phyloP scores from a whole-genome alignment of 2,797 vertebrate species.

The Leptoclinus maculatus region DNA sequence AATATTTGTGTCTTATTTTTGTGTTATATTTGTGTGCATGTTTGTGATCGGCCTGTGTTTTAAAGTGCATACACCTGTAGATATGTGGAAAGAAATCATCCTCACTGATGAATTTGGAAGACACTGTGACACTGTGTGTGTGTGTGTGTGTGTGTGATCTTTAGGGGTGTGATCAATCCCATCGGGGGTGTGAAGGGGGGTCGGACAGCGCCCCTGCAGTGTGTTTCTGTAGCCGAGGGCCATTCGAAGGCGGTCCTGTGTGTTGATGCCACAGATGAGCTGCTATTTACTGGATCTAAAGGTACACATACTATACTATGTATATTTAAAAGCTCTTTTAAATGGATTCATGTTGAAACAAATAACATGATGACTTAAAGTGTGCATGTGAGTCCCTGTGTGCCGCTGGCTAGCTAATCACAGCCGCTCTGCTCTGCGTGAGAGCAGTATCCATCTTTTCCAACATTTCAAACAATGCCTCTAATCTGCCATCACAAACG shows the following conservation, averaged over 20 bases:
- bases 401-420: not conserved
- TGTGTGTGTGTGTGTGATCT: constrained; percentile 47
- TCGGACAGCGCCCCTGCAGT: constrained; percentile 94
- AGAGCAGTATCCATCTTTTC: not conserved
- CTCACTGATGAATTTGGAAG: constrained; percentile 1
- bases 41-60: constrained; percentile 31
- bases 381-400: not conserved
- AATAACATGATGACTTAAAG: not conserved
- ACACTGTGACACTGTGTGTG: constrained; percentile 37
- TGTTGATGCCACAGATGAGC: constrained; percentile 95
- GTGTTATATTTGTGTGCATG: constrained; percentile 47
- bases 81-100: not conserved
- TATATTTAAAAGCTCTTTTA: not conserved
- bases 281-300: constrained; percentile 98
- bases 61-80: constrained; percentile 1
- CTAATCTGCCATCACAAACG: not conserved
- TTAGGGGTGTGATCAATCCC: constrained; percentile 94
- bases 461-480: not conserved
- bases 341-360: not conserved
- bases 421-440: no score
- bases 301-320: constrained; percentile 76
- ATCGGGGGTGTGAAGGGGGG: constrained; percentile 92
- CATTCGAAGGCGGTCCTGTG: constrained; percentile 97
- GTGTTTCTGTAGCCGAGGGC: constrained; percentile 94
- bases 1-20: constrained; percentile 7